Evolutionary conservation across 2,888 invertebrate genomes (phyloP).

Genomic region (Microctonus aethiopoides): DNA sequence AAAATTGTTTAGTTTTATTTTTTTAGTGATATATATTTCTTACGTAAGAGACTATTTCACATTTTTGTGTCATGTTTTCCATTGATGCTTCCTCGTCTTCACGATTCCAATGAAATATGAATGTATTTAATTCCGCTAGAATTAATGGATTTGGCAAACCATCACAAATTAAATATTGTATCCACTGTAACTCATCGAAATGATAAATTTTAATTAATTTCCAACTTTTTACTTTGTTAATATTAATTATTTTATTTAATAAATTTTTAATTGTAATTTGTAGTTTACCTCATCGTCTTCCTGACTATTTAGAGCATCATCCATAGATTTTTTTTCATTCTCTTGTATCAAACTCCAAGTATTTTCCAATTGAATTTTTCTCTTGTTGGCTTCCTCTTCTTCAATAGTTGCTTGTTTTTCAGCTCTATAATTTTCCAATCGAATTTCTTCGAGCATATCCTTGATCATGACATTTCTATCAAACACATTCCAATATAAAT

Average conservation of each 20-base stretch:
- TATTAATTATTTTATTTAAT: neutral
- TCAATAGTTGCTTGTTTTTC: slow-evolving; percentile 47
- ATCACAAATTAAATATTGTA: slow-evolving; percentile 71
- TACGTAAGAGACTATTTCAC: slow-evolving; percentile 69
- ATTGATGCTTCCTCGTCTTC: slow-evolving; percentile 65
- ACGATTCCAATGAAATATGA: slow-evolving; percentile 70
- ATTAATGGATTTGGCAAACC: slow-evolving; percentile 73
- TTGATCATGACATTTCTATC: slow-evolving; percentile 52
- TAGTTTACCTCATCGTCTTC: slow-evolving; percentile 53
- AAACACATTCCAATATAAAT: neutral
- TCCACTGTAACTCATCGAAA: slow-evolving; percentile 73
- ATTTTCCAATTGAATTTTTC: slow-evolving; percentile 54
- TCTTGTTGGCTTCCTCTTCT: slow-evolving; percentile 46
- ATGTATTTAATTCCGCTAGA: slow-evolving; percentile 72
- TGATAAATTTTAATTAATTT: too few relatives aligned
- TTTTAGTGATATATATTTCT: too few relatives aligned
- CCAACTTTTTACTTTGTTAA: too few relatives aligned
- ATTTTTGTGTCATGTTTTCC: slow-evolving; percentile 67
- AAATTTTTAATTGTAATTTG: neutral
- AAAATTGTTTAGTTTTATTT: slow-evolving; percentile 1
- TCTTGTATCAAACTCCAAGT: slow-evolving; percentile 46
- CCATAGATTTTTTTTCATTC: slow-evolving; percentile 46
- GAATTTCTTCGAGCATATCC: slow-evolving; percentile 57
- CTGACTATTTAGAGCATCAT: slow-evolving; percentile 44
- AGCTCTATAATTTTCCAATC: slow-evolving; percentile 48